A percentile compares a stretch with the other conserved stretches of the same genome.
phyloP scores from a whole-genome alignment of 2,113 vertebrate species.

The Eptesicus fuscus region DNA sequence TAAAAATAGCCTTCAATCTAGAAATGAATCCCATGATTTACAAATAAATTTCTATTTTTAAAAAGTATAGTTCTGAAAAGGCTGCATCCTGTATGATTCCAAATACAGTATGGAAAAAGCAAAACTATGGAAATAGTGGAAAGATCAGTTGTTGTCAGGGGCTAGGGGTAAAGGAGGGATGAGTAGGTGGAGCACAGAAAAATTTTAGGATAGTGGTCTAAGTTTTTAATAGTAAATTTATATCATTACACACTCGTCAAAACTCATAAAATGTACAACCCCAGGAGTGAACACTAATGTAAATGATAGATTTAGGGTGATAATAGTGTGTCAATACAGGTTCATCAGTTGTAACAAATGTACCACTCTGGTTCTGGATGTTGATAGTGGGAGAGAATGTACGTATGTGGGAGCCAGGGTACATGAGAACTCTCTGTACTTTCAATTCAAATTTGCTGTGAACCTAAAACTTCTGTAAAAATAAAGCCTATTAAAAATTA shows the following conservation, averaged over 20 bases:
- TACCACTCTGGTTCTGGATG: not conserved
- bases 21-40: not conserved
- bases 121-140: not conserved
- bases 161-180: not conserved
- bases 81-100: not conserved
- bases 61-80: conserved; percentile 21
- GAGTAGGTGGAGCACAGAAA: not conserved
- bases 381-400: not conserved
- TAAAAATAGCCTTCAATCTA: not conserved
- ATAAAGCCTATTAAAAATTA: not conserved
- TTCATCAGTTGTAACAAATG: not conserved
- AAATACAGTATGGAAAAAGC: not conserved
- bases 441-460: not conserved
- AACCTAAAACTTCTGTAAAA: not conserved
- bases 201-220: not conserved
- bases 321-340: not conserved
- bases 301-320: not conserved
- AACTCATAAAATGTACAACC: not conserved
- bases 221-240: not conserved
- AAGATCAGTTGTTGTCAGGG: not conserved
- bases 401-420: not conserved
- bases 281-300: not conserved
- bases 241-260: not conserved
- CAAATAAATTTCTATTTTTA: conserved; percentile 24
- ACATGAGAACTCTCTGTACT: not conserved